A percentile compares a stretch with the other conserved stretches of the same genome.
phyloP scores from a whole-genome alignment of 2,888 invertebrate genomes.

The Macropis europaea region DNA sequence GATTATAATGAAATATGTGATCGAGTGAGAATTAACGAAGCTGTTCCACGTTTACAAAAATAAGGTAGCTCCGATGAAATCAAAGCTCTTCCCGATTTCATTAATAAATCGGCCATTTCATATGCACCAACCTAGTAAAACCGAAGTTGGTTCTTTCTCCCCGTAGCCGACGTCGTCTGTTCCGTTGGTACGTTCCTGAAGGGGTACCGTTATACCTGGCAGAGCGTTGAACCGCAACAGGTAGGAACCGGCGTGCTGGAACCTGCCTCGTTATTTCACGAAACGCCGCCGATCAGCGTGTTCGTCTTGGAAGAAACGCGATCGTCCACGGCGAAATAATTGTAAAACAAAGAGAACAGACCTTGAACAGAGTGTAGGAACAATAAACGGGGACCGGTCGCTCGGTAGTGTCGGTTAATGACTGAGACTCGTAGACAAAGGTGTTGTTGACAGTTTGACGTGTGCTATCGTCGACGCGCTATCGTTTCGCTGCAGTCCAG shows the following conservation, averaged over 20 bases:
- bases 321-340: not conserved
- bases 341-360: not conserved
- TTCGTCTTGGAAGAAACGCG: not conserved
- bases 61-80: too few relatives aligned
- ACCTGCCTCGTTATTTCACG: slow-evolving; percentile 52
- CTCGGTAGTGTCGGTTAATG: not conserved
- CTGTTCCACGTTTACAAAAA: too few relatives aligned
- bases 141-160: too few relatives aligned
- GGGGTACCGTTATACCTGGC: slow-evolving; percentile 67
- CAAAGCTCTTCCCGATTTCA: too few relatives aligned
- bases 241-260: slow-evolving; percentile 48
- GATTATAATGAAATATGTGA: too few relatives aligned
- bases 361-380: not conserved
- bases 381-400: not conserved
- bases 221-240: slow-evolving; percentile 68
- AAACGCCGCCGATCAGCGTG: slow-evolving; percentile 11
- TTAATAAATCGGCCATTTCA: too few relatives aligned
- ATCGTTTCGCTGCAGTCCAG: not conserved
- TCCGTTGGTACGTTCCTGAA: slow-evolving; percentile 58
- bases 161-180: too few relatives aligned
- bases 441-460: not conserved
- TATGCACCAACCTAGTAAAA: too few relatives aligned
- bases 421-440: not conserved
- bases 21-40: too few relatives aligned
- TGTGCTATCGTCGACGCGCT: not conserved